Percentiles rank a stretch among this genome's conserved stretches.
Evolutionary conservation across 1,140 invertebrate genomes (phyloP).

Genomic region (Tachypleus tridentatus): DNA sequence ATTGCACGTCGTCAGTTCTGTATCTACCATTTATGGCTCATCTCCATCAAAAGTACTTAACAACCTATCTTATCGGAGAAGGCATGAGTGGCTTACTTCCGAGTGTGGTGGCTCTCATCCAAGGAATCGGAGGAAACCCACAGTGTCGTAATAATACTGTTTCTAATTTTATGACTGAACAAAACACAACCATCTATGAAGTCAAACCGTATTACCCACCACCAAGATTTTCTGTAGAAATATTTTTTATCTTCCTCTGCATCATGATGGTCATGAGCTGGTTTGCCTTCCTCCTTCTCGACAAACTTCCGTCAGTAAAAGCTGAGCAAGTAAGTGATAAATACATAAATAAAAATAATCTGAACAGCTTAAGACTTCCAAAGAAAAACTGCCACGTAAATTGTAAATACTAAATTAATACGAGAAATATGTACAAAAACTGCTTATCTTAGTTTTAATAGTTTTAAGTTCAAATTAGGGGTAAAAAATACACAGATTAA

Average conservation of each 20-base stretch:
- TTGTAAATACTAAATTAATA: too few species aligned
- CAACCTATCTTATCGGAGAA: constrained; percentile 53
- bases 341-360: background rate
- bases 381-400: too few species aligned
- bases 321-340: constrained; percentile 15
- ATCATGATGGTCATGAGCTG: constrained; percentile 37
- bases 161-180: background rate
- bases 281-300: constrained; percentile 38
- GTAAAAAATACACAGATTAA: too few species aligned
- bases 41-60: constrained; percentile 56
- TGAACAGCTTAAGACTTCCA: background rate
- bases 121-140: constrained; percentile 41
- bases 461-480: too few species aligned
- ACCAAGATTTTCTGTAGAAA: constrained; percentile 34
- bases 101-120: constrained; percentile 60
- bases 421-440: too few species aligned
- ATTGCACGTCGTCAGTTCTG: constrained; percentile 80
- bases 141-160: constrained; percentile 40
- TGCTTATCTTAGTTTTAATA: too few species aligned
- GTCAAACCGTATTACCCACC: constrained; percentile 15
- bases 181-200: constrained; percentile 22
- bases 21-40: constrained; percentile 83
- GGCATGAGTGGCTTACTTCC: constrained; percentile 82
- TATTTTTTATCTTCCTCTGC: constrained; percentile 58
- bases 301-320: constrained; percentile 29